A percentile compares a stretch with the other conserved stretches of the same genome.
These are phyloP conservation scores for Tillus elongatus DNA, from an alignment of 2,888 invertebrate genomes.

Conservation along the genomic window DNA sequence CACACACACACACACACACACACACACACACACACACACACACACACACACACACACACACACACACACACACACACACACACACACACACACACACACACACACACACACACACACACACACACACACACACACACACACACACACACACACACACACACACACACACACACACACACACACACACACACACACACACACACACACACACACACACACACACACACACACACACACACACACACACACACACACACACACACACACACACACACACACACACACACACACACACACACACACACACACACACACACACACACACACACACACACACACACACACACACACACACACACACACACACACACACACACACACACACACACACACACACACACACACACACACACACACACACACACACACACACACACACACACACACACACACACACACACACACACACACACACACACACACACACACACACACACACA, in stretches of 20 bases:
- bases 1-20: background rate
- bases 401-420: background rate
- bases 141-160: background rate
- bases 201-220: background rate
- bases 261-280: background rate
- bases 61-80: background rate
- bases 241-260: background rate
- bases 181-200: background rate
- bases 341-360: background rate
- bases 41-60: background rate
- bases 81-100: conserved; percentile 2
- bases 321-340: background rate
- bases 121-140: background rate
- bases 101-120: background rate
- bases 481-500: background rate
- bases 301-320: background rate
- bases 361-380: background rate
- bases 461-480: background rate
- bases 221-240: background rate
- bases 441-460: background rate
- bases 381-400: background rate
- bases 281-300: background rate
- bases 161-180: background rate
- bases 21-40: background rate
- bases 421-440: background rate